Conservation (phyloP, 2,888 invertebrate species). For the Dryobotodes eremita region DNA sequence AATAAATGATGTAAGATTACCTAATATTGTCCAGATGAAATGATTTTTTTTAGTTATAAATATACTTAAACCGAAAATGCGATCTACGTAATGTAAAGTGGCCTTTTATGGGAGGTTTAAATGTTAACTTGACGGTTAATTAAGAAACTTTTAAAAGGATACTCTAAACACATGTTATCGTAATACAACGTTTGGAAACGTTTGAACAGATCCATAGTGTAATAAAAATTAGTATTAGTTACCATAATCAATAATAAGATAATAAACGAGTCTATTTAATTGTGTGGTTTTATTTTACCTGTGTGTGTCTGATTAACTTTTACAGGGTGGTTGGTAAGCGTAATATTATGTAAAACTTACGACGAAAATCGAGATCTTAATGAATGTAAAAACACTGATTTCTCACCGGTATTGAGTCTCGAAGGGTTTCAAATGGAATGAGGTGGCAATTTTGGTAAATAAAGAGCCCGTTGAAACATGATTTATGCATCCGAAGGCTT, state of each 20-base stretch:
- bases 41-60: not conserved
- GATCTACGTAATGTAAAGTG: constrained; percentile 51
- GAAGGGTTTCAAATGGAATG: no score
- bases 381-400: no score
- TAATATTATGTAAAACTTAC: no score
- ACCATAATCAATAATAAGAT: constrained; percentile 77
- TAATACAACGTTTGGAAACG: constrained; percentile 47
- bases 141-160: constrained; percentile 47
- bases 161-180: constrained; percentile 62
- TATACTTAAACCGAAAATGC: not conserved
- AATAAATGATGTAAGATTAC: constrained; percentile 10
- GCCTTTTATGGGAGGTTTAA: constrained; percentile 41
- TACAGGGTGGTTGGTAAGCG: no score
- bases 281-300: constrained; percentile 62
- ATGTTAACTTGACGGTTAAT: constrained; percentile 47
- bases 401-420: no score
- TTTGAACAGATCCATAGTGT: constrained; percentile 65
- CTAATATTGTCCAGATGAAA: not conserved
- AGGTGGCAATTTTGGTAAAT: no score
- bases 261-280: constrained; percentile 76
- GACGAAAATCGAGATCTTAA: no score
- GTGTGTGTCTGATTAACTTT: not conserved
- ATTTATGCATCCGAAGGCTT: no score
- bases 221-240: constrained; percentile 79
- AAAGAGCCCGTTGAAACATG: no score